Evolutionary conservation across 2,797 vertebrate genomes (phyloP).

Genomic region (Epinephelus coioides): DNA sequence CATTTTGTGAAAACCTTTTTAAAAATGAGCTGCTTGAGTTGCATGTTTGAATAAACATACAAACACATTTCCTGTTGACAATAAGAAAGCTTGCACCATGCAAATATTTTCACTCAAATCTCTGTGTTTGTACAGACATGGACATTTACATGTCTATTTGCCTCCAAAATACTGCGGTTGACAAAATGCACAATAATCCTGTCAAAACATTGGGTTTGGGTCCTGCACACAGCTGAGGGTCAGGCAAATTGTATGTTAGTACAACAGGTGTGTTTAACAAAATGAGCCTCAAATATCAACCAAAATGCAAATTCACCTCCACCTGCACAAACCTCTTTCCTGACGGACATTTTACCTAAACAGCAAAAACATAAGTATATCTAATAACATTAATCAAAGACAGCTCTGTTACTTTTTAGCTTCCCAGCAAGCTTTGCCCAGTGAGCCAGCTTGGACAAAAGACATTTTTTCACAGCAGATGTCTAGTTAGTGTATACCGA

Average conservation of each 20-base stretch:
- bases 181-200: slow-evolving; percentile 61
- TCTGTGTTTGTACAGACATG: slow-evolving; percentile 39
- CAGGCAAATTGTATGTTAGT: slow-evolving; percentile 72
- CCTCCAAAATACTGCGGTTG: slow-evolving; percentile 54
- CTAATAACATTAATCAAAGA: neutral
- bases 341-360: neutral
- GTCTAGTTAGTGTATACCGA: no score
- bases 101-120: slow-evolving; percentile 48
- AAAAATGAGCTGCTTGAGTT: neutral
- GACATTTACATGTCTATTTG: slow-evolving; percentile 72
- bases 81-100: slow-evolving; percentile 18
- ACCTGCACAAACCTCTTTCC: slow-evolving; percentile 3
- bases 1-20: neutral
- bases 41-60: neutral
- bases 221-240: slow-evolving; percentile 34
- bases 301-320: slow-evolving; percentile 69
- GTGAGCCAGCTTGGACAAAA: neutral
- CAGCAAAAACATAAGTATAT: neutral
- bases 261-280: slow-evolving; percentile 63
- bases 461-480: neutral
- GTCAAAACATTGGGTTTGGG: slow-evolving; percentile 71
- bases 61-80: neutral
- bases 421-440: neutral
- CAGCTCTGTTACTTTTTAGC: neutral
- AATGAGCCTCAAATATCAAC: slow-evolving; percentile 72